Base-by-base conservation (phyloP, 2,797 vertebrate genomes). In the Thaleichthys pacificus region DNA sequence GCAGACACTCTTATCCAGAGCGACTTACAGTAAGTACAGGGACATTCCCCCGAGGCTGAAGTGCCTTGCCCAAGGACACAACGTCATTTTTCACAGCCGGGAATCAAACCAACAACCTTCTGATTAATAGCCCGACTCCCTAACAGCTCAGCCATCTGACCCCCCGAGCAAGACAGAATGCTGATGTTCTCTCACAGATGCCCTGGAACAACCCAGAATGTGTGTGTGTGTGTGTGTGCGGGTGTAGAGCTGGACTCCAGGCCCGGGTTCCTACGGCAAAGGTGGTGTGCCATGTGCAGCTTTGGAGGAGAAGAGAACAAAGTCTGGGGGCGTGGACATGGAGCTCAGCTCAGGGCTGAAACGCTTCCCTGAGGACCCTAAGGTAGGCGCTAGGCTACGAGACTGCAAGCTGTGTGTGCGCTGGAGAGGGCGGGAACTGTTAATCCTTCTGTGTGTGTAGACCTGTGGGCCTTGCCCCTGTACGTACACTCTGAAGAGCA, bases 221-320 rank as follows among this genome's bases (percentile, higher is more conserved):
- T 38, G 5, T 61, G 5, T 51, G 65, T 66, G 51, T 19, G 5
- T 38, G 60, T 0, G 0, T 80, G 51, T 69, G 47, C 58, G 56
- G 54, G 68, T 75, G 4, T 63, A 94, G 93, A 88, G 87, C 72
- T 82, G 69, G 71, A 87, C 86, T 15, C 93, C 93, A 0, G 91
- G 92, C 9, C 93, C 92, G 0, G 92, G 94, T 2, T 87, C 79
- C 22, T 93, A 94, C 0, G 87, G 89, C 2, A 83, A 85, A 38
- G 77, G 57, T 4, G 90, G 92, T 28, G 89, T 92, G 72, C 92
- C 92, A 0, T 90, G 82, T 38, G 26, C 75, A 0, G 38, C 1
- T 22, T 62, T 87, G 19, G 85, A 92, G 71, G 84, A 91, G 74
- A 89, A 76, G 1, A 56, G 80, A 61, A 85, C 71, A 70, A 75